Conservation (phyloP, 1,140 invertebrate genomes). For the Phymorhynchus buccinoides region DNA sequence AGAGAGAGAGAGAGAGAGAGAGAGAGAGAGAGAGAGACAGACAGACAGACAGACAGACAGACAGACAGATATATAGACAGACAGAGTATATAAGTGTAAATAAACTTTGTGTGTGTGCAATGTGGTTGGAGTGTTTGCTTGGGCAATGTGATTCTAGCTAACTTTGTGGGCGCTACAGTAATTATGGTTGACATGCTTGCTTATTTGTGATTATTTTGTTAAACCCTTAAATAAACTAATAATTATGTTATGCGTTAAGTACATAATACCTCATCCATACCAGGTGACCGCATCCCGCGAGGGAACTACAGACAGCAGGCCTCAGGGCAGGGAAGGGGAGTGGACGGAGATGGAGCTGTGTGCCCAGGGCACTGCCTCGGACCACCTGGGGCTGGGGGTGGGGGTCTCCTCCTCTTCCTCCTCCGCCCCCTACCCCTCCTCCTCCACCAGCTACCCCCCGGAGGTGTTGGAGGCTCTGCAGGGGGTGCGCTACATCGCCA, state of each 20-base stretch:
- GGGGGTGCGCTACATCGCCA: conserved; percentile 95
- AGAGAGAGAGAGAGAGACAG: background rate
- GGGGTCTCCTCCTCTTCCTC: background rate
- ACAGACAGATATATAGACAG: background rate
- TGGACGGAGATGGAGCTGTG: conserved; percentile 11
- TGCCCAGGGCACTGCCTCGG: conserved; percentile 20
- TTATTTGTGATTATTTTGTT: no score
- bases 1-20: background rate
- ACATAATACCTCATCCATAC: no score
- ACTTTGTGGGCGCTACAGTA: no score
- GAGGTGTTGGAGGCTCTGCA: conserved; percentile 91
- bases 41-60: background rate
- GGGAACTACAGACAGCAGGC: no score
- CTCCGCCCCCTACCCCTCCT: background rate
- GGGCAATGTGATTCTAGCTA: no score
- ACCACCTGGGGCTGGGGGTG: conserved; percentile 32
- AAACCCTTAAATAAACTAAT: no score
- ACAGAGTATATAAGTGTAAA: no score
- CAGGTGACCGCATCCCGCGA: conserved; percentile 1
- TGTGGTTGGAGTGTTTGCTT: no score
- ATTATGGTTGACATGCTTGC: no score
- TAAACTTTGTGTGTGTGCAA: no score
- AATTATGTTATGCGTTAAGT: no score
- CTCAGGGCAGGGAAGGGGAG: background rate
- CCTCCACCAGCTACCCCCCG: conserved; percentile 70